Conservation (phyloP, 2,797 vertebrate genomes). For the Schizothorax lantsangensis region DNA sequence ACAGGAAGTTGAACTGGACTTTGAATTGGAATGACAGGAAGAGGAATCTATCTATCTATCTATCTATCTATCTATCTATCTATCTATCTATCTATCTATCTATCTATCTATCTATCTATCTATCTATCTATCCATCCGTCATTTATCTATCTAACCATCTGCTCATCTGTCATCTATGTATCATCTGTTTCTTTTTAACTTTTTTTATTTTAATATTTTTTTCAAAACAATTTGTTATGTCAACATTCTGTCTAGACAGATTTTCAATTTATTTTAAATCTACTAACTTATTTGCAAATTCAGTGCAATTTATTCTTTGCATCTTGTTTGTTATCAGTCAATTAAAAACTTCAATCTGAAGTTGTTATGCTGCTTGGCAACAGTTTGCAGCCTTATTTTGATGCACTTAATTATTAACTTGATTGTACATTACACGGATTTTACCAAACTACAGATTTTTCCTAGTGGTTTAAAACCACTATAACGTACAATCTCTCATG, state of each 20-base stretch:
- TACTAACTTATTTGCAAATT: neutral
- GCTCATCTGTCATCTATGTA: too few relatives aligned
- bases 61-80: too few relatives aligned
- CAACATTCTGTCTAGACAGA: neutral
- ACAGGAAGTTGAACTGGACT: too few relatives aligned
- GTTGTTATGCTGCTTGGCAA: neutral
- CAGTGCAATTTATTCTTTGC: neutral
- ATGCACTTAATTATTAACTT: neutral
- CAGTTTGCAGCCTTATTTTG: neutral
- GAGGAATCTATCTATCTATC: too few relatives aligned
- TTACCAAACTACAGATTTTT: neutral
- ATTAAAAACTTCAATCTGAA: neutral
- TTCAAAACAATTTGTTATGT: neutral
- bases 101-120: too few relatives aligned
- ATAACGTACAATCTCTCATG: neutral
- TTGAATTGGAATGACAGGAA: too few relatives aligned
- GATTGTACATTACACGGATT: neutral
- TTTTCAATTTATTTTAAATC: neutral
- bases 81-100: too few relatives aligned
- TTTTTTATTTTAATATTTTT: neutral
- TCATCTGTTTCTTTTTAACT: too few relatives aligned
- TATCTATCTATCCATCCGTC: too few relatives aligned
- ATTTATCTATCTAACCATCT: too few relatives aligned
- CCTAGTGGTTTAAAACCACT: neutral
- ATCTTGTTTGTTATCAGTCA: neutral